Conservation (phyloP, 2,113 vertebrate species). For the Phocoena phocoena region DNA sequence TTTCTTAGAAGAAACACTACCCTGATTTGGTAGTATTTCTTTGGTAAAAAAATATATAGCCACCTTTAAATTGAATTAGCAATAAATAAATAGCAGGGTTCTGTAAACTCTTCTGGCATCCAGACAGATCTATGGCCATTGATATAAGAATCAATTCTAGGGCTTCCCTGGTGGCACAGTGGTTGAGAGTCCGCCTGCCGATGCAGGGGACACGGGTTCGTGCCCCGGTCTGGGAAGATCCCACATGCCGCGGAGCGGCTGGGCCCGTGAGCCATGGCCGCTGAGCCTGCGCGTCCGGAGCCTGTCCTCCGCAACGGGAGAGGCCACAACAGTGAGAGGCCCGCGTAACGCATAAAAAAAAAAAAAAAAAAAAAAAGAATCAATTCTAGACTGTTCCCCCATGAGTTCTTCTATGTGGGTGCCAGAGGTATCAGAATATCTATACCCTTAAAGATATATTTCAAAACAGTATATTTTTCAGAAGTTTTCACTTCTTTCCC, state of each 20-base stretch:
- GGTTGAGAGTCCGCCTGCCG: too few relatives aligned
- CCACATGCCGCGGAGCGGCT: too few relatives aligned
- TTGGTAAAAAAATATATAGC: background rate
- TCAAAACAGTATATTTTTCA: constrained; percentile 3
- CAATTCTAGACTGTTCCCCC: constrained; percentile 9
- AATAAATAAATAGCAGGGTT: constrained; percentile 31
- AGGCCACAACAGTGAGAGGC: too few relatives aligned
- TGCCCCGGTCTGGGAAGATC: too few relatives aligned
- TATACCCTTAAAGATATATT: constrained; percentile 10
- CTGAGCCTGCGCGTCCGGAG: too few relatives aligned
- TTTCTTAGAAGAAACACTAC: background rate
- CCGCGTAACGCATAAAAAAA: too few relatives aligned
- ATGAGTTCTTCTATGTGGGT: background rate
- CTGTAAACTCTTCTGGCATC: background rate
- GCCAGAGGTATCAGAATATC: constrained; percentile 1
- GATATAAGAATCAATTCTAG: constrained; percentile 31
- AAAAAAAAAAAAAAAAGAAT: too few relatives aligned
- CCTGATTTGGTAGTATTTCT: constrained; percentile 36
- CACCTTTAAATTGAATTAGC: background rate
- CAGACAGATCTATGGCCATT: background rate
- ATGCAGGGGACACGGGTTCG: too few relatives aligned
- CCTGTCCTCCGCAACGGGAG: too few relatives aligned
- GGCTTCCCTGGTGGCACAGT: too few relatives aligned
- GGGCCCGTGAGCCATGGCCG: too few relatives aligned
- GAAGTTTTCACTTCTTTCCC: background rate